Evolutionary conservation across 2,113 vertebrate genomes (phyloP).

Genomic region (Osmerus mordax): DNA sequence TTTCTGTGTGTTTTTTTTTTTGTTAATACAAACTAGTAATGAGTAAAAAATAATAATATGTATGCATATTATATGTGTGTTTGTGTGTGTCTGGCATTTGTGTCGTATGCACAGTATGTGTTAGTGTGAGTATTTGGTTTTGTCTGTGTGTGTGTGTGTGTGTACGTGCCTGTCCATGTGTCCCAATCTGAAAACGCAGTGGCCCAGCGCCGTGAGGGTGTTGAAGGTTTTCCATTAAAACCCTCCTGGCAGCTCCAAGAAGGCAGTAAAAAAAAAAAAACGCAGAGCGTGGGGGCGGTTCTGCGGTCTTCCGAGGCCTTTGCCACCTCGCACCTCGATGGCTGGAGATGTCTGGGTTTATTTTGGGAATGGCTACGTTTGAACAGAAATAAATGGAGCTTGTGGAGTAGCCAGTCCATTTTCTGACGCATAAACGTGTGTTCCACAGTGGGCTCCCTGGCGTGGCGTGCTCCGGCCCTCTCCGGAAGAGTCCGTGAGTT

Average conservation of each 20-base stretch:
- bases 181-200: slow-evolving; percentile 32
- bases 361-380: slow-evolving; percentile 73
- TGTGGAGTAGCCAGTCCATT: slow-evolving; percentile 52
- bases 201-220: slow-evolving; percentile 63
- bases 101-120: neutral
- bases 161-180: slow-evolving; percentile 19
- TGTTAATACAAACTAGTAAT: too few species aligned
- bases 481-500: too few species aligned
- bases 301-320: slow-evolving; percentile 60
- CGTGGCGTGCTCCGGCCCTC: too few species aligned
- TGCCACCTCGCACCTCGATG: slow-evolving; percentile 73
- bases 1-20: too few species aligned
- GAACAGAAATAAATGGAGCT: slow-evolving; percentile 66
- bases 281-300: slow-evolving; percentile 50
- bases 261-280: slow-evolving; percentile 59
- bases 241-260: slow-evolving; percentile 67
- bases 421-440: slow-evolving; percentile 49
- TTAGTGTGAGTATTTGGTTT: neutral
- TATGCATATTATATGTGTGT: neutral
- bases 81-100: neutral
- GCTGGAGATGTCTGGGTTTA: slow-evolving; percentile 77
- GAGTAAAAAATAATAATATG: too few species aligned
- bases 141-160: slow-evolving; percentile 4
- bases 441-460: slow-evolving; percentile 49
- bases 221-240: slow-evolving; percentile 66